Percentiles rank a stretch among this genome's conserved stretches.
Conservation (phyloP, 2,113 vertebrate species). For the Carollia perspicillata region DNA sequence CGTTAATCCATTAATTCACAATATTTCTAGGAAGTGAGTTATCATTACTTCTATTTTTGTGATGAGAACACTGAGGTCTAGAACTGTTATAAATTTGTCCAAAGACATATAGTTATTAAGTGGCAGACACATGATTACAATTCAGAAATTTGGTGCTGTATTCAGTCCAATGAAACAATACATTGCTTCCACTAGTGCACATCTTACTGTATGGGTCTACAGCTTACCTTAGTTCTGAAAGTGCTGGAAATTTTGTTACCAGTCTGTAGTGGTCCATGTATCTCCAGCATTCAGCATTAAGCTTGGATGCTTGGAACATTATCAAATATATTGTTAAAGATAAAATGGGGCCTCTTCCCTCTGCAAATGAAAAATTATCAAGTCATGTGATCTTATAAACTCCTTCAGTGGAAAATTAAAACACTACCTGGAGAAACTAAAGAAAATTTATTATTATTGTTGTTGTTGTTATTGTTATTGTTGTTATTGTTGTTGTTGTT, state of each 20-base stretch:
- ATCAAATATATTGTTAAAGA: neutral
- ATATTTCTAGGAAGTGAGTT: neutral
- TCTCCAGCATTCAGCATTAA: neutral
- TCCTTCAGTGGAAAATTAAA: neutral
- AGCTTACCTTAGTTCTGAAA: neutral
- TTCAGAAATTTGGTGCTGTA: neutral
- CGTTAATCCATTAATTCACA: neutral
- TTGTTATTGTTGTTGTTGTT: neutral
- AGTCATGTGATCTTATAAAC: neutral
- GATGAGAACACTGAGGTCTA: neutral
- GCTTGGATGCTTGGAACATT: neutral
- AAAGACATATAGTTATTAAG: neutral
- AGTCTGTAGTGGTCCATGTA: neutral
- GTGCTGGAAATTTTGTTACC: neutral
- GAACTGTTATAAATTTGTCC: neutral
- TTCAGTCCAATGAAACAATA: neutral
- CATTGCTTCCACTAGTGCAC: neutral
- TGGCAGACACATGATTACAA: neutral
- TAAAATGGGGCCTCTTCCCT: neutral
- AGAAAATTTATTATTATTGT: neutral
- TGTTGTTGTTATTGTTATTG: too few relatives aligned
- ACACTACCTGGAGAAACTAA: neutral
- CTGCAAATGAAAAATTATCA: neutral
- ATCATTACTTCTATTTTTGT: neutral
- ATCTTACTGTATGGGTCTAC: neutral